Evolutionary conservation across 1,140 invertebrate genomes (phyloP).

Genomic region (Drosophila sechellia): DNA sequence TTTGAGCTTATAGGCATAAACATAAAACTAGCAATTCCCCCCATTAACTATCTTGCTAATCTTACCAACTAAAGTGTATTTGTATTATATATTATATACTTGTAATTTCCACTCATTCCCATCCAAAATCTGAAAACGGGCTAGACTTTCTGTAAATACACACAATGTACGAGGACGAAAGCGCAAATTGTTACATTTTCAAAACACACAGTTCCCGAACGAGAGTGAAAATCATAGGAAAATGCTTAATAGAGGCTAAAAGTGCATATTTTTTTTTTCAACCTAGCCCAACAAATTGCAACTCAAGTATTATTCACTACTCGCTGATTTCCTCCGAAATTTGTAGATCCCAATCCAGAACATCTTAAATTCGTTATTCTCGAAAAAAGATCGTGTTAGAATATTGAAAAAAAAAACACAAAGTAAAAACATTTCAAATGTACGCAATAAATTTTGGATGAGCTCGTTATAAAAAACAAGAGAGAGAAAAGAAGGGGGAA

Average conservation of each 20-base stretch:
- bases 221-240: conserved; percentile 23
- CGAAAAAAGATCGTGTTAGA: conserved; percentile 55
- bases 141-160: conserved; percentile 45
- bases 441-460: conserved; percentile 60
- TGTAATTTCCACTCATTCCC: conserved; percentile 44
- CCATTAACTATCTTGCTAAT: conserved; percentile 47
- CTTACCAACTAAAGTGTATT: conserved; percentile 37
- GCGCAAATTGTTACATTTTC: conserved; percentile 27
- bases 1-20: conserved; percentile 81
- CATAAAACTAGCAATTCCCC: conserved; percentile 39
- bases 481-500: conserved; percentile 24
- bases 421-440: conserved; percentile 77
- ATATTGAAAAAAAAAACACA: conserved; percentile 48
- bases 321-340: conserved; percentile 12
- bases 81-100: conserved; percentile 51
- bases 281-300: conserved; percentile 3
- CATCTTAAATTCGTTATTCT: conserved; percentile 9
- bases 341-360: conserved; percentile 10
- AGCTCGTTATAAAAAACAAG: conserved; percentile 45
- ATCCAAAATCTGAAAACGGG: conserved; percentile 17
- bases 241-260: conserved; percentile 35
- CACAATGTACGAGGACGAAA: conserved; percentile 12
- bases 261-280: conserved; percentile 20
- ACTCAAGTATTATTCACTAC: conserved; percentile 31
- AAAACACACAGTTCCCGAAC: conserved; percentile 9